Evolutionary conservation across 2,888 invertebrate genomes (phyloP), one percentile per base, ranked within the genome.

Genomic region (Cinara cedri): DNA sequence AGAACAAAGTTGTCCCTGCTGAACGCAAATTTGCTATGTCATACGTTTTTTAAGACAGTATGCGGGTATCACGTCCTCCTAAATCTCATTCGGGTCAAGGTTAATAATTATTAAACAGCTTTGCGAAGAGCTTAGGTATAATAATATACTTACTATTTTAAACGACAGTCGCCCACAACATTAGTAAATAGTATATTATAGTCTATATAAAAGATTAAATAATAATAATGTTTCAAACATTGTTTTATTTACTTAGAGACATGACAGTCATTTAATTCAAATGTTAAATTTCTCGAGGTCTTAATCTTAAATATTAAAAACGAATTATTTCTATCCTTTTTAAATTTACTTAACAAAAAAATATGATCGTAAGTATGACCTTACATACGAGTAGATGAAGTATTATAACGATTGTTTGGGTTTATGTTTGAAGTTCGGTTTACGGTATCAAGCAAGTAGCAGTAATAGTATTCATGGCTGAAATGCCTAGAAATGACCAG

Each of bases 401-500:
- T 34, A n/a, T 34, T 4, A 34, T 6, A 34, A 21, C 34, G 16
- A 65, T 54, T 65, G 74, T 74, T 74, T 46, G 19, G 66, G 26
- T 66, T 66, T 66, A 26, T 24, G 54, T 46, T 76, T 44, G 66
- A 1, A 55, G 55, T 46, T 46, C 13, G 55, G 66, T 57, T 66
- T 57, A 76, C 66, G 76, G 76, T 57, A 76, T 21, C 55, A 26
- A n/a, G 3, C 34, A 6, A 34, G 6, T 10, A 11, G 26, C n/a
- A 49, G 60, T 46, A 78, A 60, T 78, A 78, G 68, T 68, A 78
- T 78, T 78, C 78, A 68, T 78, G 66, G 42, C 49, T 70, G 60
- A 78, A 78, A 78, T 60, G 57, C n/a, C 11, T 60, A 49, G 49
- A 62, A 60, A 68, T 78, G 78, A 78, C 78, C 66, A 78, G 21